These are phyloP conservation scores for Perccottus glenii DNA, from an alignment of 2,113 vertebrate genomes.

Conservation along the genomic window DNA sequence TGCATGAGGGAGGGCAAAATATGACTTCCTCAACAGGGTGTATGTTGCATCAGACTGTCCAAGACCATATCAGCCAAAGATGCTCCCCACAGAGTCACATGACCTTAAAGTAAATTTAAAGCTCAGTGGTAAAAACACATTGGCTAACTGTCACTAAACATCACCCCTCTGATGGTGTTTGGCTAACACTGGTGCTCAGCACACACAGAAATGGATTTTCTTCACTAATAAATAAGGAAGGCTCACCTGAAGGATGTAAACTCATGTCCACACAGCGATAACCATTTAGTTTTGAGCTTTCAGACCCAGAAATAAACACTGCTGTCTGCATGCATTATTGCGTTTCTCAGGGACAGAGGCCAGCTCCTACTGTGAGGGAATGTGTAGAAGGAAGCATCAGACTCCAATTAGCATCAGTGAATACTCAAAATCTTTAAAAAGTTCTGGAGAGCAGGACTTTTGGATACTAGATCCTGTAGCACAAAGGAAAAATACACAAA, in stretches of 20 bases:
- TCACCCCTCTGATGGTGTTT: not conserved
- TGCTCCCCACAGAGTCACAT: constrained; percentile 10
- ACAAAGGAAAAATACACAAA: constrained; percentile 18
- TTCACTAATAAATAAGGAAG: constrained; percentile 9
- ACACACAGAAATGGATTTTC: constrained; percentile 15
- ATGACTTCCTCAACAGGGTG: constrained; percentile 59
- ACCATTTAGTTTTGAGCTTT: constrained; percentile 31
- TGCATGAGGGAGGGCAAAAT: constrained; percentile 48
- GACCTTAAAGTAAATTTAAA: constrained; percentile 3
- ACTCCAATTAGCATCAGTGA: constrained; percentile 25
- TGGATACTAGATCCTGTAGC: constrained; percentile 40
- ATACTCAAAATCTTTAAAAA: constrained; percentile 47
- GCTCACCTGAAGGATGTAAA: constrained; percentile 15
- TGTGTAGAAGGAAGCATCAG: constrained; percentile 14
- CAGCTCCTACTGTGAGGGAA: constrained; percentile 18
- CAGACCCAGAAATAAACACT: constrained; percentile 41
- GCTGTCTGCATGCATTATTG: constrained; percentile 46
- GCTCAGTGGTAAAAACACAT: constrained; percentile 1
- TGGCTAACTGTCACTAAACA: constrained; percentile 6
- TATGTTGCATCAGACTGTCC: constrained; percentile 30
- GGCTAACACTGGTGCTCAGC: constrained; percentile 13
- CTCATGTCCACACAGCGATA: constrained; percentile 5
- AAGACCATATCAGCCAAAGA: constrained; percentile 29
- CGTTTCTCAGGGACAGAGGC: constrained; percentile 24
- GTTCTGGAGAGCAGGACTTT: constrained; percentile 56